These are phyloP conservation scores for Aphidius gifuensis DNA, from an alignment of 1,140 invertebrate genomes.

Conservation along the genomic window DNA sequence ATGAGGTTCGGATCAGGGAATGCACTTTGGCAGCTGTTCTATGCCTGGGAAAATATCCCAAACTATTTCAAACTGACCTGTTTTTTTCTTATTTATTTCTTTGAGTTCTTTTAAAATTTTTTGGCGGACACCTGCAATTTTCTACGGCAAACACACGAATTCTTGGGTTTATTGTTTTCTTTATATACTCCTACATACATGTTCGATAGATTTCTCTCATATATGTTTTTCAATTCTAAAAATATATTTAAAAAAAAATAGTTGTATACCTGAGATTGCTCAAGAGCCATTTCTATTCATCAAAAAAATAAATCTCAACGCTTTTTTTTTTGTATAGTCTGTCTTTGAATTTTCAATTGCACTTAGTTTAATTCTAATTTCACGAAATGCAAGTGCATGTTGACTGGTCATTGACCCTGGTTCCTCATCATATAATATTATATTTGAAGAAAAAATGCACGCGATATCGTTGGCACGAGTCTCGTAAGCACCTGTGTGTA, in stretches of 20 bases:
- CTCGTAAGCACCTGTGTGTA: constrained; percentile 16
- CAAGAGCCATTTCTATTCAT: no score
- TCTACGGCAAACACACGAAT: neutral
- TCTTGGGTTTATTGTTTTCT: neutral
- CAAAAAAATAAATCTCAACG: no score
- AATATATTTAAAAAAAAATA: no score
- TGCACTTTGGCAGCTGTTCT: constrained; percentile 40
- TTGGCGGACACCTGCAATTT: neutral
- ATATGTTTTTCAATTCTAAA: no score
- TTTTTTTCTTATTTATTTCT: constrained; percentile 35
- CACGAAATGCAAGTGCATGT: constrained; percentile 9
- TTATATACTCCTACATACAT: no score
- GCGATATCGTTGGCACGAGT: constrained; percentile 51
- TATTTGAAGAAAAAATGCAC: constrained; percentile 46
- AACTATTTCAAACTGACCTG: constrained; percentile 45
- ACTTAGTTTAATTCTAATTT: no score
- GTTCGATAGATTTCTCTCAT: no score
- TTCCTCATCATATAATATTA: constrained; percentile 38
- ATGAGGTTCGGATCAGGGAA: no score
- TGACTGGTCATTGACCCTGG: constrained; percentile 37
- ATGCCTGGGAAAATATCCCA: constrained; percentile 28
- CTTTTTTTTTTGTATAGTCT: no score
- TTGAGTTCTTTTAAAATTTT: constrained; percentile 12
- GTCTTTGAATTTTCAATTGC: no score
- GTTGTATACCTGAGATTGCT: neutral